Conservation (phyloP, 1,140 invertebrate species). For the Neodiprion virginianus region DNA sequence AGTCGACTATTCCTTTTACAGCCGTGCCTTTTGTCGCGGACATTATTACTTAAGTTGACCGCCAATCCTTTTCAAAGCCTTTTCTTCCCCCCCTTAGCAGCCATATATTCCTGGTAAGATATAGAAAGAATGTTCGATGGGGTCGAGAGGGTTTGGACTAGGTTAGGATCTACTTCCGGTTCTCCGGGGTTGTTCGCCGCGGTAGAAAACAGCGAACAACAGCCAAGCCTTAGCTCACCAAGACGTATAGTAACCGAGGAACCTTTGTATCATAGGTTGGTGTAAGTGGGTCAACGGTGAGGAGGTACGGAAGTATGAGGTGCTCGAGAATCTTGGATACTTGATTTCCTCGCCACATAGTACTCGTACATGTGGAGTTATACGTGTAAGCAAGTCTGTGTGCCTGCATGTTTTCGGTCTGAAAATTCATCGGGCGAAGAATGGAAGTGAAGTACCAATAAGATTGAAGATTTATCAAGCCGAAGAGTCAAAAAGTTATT, state of each 20-base stretch:
- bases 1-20: not conserved
- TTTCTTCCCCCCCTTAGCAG: not conserved
- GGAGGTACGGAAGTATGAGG: slow-evolving; percentile 1
- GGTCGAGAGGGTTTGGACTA: slow-evolving; percentile 2
- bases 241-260: not conserved
- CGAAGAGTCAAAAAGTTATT: not conserved
- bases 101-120: not conserved
- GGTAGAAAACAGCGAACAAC: slow-evolving; percentile 1
- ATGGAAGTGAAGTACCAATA: not conserved
- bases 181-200: not conserved
- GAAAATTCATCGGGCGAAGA: not conserved
- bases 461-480: not conserved
- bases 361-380: not conserved
- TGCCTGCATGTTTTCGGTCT: not conserved
- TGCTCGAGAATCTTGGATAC: slow-evolving; percentile 5
- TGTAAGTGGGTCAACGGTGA: not conserved
- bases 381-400: too few relatives aligned
- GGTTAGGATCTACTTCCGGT: not conserved
- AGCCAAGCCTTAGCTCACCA: not conserved
- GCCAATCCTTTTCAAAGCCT: not conserved
- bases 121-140: not conserved
- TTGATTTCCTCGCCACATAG: not conserved
- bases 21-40: not conserved
- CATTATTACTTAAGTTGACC: not conserved
- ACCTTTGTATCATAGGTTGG: not conserved